Evolutionary conservation across 2,113 vertebrate species (phyloP).

Genomic region (Paradisaea rubra): DNA sequence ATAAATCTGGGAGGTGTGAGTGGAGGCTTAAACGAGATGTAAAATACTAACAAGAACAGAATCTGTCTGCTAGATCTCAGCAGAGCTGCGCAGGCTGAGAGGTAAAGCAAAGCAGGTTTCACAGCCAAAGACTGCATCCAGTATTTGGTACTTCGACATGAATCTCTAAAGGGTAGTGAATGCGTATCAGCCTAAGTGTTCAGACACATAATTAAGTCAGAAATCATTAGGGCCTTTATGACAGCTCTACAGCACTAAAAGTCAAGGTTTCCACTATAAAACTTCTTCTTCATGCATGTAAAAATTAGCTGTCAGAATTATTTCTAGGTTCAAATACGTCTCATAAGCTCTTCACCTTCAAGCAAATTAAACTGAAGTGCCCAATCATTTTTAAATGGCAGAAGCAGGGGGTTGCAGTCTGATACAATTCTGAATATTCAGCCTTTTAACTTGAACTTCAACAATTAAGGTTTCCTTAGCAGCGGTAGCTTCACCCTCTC

Average conservation of each 20-base stretch:
- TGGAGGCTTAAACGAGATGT: neutral
- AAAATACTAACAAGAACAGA: neutral
- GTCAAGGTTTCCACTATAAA: slow-evolving; percentile 9
- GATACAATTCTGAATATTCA: neutral
- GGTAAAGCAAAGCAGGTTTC: neutral
- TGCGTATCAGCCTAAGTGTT: neutral
- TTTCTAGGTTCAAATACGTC: neutral
- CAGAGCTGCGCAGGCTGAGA: neutral
- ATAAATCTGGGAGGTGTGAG: neutral
- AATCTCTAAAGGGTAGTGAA: neutral
- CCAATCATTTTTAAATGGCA: slow-evolving; percentile 31
- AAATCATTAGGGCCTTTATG: neutral
- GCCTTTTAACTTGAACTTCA: neutral
- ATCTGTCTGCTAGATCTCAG: neutral
- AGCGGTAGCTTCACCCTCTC: neutral
- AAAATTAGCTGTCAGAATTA: slow-evolving; percentile 32
- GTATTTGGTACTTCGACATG: neutral
- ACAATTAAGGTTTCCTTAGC: neutral
- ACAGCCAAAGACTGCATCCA: neutral
- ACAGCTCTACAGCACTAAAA: neutral
- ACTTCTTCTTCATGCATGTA: neutral
- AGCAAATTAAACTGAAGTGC: slow-evolving; percentile 40
- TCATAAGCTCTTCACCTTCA: slow-evolving; percentile 1
- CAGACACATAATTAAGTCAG: neutral
- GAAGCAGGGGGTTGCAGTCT: neutral